Evolutionary conservation across 2,888 invertebrate genomes (phyloP).

Genomic region (Catocala fraxini): DNA sequence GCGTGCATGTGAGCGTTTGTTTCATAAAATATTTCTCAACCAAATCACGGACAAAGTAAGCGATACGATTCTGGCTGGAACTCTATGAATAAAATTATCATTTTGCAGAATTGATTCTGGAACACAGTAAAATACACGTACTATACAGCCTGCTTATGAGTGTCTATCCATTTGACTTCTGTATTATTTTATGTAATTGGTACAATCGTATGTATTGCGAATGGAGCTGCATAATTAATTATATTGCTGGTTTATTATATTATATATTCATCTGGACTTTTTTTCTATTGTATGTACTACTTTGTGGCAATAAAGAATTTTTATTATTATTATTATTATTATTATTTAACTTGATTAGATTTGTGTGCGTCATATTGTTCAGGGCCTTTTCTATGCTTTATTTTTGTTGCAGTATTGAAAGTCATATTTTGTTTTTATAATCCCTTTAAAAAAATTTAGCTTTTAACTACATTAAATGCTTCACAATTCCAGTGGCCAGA

Average conservation of each 20-base stretch:
- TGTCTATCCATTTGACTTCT: conserved; percentile 53
- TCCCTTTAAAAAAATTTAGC: too few species aligned
- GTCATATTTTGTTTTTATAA: too few species aligned
- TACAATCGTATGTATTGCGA: conserved; percentile 42
- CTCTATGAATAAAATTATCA: conserved; percentile 87
- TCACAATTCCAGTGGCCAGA: not conserved
- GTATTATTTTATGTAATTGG: conserved; percentile 58
- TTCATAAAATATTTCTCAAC: conserved; percentile 80
- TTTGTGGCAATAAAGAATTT: too few species aligned
- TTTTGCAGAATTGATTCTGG: conserved; percentile 85
- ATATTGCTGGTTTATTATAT: conserved; percentile 27
- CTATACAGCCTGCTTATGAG: conserved; percentile 75
- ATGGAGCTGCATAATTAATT: conserved; percentile 47
- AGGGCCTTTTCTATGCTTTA: too few species aligned
- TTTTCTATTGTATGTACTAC: too few species aligned
- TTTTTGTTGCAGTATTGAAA: too few species aligned
- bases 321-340: too few species aligned
- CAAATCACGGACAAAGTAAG: conserved; percentile 85
- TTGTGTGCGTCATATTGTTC: not conserved
- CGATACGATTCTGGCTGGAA: conserved; percentile 84
- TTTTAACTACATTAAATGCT: too few species aligned
- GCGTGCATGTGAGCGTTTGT: conserved; percentile 64
- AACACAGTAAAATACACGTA: conserved; percentile 78
- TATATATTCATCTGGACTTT: too few species aligned
- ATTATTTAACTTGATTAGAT: conserved; percentile 24